Evolutionary conservation across 2,113 vertebrate species (phyloP).

Genomic region (Natator depressus): DNA sequence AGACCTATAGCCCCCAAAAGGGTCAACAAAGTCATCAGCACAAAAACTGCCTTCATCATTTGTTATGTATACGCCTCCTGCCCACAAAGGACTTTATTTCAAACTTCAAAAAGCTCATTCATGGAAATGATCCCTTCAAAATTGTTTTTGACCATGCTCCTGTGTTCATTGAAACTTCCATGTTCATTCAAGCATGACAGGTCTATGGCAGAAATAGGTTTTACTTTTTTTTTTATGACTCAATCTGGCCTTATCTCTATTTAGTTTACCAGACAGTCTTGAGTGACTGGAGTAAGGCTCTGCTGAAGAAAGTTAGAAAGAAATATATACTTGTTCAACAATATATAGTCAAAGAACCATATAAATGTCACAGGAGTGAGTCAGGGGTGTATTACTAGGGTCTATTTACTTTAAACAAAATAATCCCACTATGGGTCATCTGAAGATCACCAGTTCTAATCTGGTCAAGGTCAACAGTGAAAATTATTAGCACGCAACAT

Average conservation of each 20-base stretch:
- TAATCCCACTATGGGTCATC: background rate
- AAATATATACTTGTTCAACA: background rate
- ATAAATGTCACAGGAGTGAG: background rate
- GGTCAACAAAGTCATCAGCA: background rate
- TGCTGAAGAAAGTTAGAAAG: background rate
- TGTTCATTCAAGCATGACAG: conserved; percentile 53
- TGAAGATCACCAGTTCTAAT: background rate
- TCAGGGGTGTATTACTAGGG: background rate
- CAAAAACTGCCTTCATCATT: background rate
- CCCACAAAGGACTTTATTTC: conserved; percentile 42
- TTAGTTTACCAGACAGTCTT: conserved; percentile 18
- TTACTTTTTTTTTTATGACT: conserved; percentile 43
- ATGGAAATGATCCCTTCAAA: conserved; percentile 43
- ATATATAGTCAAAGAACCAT: background rate
- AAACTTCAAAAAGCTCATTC: conserved; percentile 11
- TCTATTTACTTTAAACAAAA: background rate
- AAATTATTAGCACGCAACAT: background rate
- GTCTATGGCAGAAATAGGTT: conserved; percentile 18
- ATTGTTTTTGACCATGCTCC: conserved; percentile 9
- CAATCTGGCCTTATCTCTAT: conserved; percentile 27
- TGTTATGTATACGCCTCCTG: conserved; percentile 11
- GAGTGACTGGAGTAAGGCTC: background rate
- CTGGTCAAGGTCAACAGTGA: background rate
- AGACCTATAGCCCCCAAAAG: background rate
- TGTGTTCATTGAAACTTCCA: conserved; percentile 22